These are phyloP conservation scores for Pseudopodoces humilis DNA, from an alignment of 2,113 vertebrate genomes.

Conservation along the genomic window DNA sequence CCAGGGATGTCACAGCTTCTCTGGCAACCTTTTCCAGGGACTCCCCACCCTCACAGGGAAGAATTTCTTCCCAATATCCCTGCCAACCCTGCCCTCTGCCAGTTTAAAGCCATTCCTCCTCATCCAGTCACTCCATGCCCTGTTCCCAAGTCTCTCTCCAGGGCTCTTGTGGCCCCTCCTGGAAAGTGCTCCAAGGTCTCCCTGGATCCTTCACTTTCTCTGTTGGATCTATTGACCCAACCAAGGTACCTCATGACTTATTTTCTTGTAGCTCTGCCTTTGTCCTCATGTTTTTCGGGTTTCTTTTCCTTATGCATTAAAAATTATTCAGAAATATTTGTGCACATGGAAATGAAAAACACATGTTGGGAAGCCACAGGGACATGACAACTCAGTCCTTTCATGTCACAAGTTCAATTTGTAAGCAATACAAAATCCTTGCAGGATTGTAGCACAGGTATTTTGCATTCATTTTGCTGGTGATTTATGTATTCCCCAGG, in stretches of 20 bases:
- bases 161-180: rapidly evolving
- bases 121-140: no score
- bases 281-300: no score
- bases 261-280: background rate
- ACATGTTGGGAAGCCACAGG: rapidly evolving
- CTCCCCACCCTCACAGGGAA: rapidly evolving
- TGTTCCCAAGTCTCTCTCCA: background rate
- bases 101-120: background rate
- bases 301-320: background rate
- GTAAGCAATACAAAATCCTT: background rate
- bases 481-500: background rate
- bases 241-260: no score
- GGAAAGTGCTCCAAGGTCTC: background rate
- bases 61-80: background rate
- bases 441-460: background rate
- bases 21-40: rapidly evolving
- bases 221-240: background rate
- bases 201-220: background rate
- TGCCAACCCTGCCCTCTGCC: background rate
- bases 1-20: background rate
- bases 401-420: background rate
- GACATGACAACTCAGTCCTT: background rate
- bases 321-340: background rate
- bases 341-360: background rate
- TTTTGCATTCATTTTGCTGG: background rate